Evolutionary conservation across 2,888 invertebrate species (phyloP).

Genomic region (Brenthis daphne): DNA sequence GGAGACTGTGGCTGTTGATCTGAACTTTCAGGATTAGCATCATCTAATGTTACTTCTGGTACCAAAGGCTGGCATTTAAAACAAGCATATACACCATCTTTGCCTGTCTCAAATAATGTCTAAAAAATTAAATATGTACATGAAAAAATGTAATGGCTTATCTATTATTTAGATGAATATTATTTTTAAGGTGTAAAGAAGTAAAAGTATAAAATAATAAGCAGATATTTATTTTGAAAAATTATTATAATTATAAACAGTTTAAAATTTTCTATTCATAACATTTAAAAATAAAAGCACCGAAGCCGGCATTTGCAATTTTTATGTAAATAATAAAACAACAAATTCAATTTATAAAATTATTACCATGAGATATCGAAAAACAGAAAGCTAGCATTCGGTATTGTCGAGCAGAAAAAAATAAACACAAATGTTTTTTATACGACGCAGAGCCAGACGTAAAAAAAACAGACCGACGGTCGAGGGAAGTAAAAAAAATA

Average conservation of each 20-base stretch:
- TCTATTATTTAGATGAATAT: too few relatives aligned
- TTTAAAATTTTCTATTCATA: neutral
- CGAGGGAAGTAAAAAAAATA: slow-evolving; percentile 70
- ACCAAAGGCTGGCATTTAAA: slow-evolving; percentile 77
- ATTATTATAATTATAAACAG: too few relatives aligned
- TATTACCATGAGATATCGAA: slow-evolving; percentile 37
- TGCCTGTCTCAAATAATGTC: slow-evolving; percentile 76
- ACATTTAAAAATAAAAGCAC: slow-evolving; percentile 15
- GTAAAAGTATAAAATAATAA: too few relatives aligned
- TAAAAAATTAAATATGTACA: slow-evolving; percentile 47
- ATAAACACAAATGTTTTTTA: slow-evolving; percentile 58
- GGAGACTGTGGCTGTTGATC: slow-evolving; percentile 48
- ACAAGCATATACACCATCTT: slow-evolving; percentile 73
- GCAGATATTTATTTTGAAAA: too few relatives aligned
- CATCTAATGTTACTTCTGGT: slow-evolving; percentile 72
- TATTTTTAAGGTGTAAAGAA: too few relatives aligned
- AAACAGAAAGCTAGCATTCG: slow-evolving; percentile 40
- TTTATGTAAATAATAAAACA: slow-evolving; percentile 30
- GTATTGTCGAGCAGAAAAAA: slow-evolving; percentile 42
- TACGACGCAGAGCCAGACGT: slow-evolving; percentile 74
- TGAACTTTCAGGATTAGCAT: slow-evolving; percentile 48
- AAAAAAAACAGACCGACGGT: slow-evolving; percentile 73
- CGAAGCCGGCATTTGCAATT: slow-evolving; percentile 27
- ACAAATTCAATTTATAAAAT: slow-evolving; percentile 23
- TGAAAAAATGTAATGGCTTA: neutral